A percentile compares a stretch with the other conserved stretches of the same genome.
Evolutionary conservation across 2,888 invertebrate genomes (phyloP).

Genomic region (Phoenoteleia sp.): DNA sequence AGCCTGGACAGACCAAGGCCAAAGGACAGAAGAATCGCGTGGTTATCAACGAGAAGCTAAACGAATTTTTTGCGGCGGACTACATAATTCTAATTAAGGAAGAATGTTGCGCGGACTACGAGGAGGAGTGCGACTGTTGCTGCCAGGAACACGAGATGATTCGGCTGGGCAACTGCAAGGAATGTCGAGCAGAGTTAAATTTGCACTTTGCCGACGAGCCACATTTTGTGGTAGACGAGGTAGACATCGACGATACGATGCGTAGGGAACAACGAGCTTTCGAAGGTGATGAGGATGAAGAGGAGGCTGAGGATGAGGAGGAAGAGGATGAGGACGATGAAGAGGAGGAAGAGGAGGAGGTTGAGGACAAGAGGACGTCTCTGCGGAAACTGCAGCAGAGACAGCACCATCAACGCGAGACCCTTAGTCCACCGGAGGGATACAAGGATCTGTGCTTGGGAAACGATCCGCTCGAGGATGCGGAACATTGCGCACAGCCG

Average conservation of each 20-base stretch:
- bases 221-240: constrained; percentile 74
- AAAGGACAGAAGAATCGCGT: constrained; percentile 92
- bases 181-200: constrained; percentile 84
- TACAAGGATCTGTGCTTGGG: constrained; percentile 94
- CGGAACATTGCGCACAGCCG: constrained; percentile 70
- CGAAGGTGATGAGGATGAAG: constrained; percentile 74
- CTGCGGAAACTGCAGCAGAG: constrained; percentile 69
- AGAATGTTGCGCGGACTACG: constrained; percentile 95
- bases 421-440: constrained; percentile 96
- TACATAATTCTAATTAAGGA: constrained; percentile 96
- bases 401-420: constrained; percentile 88
- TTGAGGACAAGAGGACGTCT: constrained; percentile 63
- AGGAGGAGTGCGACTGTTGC: constrained; percentile 90
- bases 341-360: constrained; percentile 67
- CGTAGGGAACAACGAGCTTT: constrained; percentile 66
- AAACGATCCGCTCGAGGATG: constrained; percentile 64
- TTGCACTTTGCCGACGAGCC: constrained; percentile 85
- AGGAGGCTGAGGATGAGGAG: constrained; percentile 68
- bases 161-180: constrained; percentile 88
- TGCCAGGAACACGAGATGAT: constrained; percentile 92
- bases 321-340: constrained; percentile 70
- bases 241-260: constrained; percentile 77
- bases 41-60: constrained; percentile 95
- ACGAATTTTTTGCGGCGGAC: constrained; percentile 97
- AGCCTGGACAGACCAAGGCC: constrained; percentile 90